Evolutionary conservation across 1,140 invertebrate species (phyloP), one percentile per base, ranked within the genome.

Genomic region (Manduca sexta): DNA sequence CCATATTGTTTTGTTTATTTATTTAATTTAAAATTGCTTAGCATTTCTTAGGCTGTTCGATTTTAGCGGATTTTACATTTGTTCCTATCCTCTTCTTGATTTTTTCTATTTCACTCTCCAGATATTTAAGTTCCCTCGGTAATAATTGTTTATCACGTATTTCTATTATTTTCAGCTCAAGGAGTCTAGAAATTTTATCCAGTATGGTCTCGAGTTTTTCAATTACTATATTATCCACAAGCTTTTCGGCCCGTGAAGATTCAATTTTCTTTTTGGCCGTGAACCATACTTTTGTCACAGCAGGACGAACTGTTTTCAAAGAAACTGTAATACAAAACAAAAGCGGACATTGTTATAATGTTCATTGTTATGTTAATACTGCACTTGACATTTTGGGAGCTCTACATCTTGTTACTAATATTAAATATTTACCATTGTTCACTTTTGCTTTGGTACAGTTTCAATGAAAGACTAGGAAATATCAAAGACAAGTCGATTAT

Each of bases 251-350:
- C 39, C 34, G 17, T 6, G 76, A 72, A 11, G 57, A 60, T 35
- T 33, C 33, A 1, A 81, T 40, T 8, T 31, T 49, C 34, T 40
- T 31, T 65, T 82, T 84, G 39, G 74, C 45, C n/a, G 35, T 44
- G 11, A 3, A 43, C 81, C 81, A 84, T 30, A 64, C 31, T 40
- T 56, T 69, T 35, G 61, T 50, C 18, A 84, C 50, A 15, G 60
- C 56, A 16, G 78, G 78, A 29, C 59, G 49, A 45, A 74, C 45
- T 53, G 60, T 76, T 56, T 61, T 73, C 58, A 82, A 40, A 69
- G 81, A 82, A 84, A 79, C 81, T 84, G 78, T 49, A 77, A 74
- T 39, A 56, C 56, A 64, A 68, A 68, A 59, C 60, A 67, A 68
- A 63, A 29, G 45, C 34, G 45, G 53, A 52, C 31, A 42, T 58